Evolutionary conservation across 2,888 invertebrate genomes (phyloP).

Genomic region (Cerastis rubricosa): DNA sequence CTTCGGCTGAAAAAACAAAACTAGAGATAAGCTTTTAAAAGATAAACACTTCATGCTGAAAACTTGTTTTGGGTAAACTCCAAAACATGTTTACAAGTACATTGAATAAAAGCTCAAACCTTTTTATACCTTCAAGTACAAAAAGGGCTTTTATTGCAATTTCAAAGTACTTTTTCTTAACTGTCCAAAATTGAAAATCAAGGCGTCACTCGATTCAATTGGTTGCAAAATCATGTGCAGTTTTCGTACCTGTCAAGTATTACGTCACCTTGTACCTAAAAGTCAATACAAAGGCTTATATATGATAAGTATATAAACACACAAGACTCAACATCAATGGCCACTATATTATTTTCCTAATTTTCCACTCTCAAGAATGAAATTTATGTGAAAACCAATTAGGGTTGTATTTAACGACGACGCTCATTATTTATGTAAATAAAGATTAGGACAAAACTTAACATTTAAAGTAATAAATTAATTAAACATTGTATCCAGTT

Average conservation of each 20-base stretch:
- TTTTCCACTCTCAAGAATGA: background rate
- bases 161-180: background rate
- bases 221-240: constrained; percentile 26
- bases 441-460: constrained; percentile 10
- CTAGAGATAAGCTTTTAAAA: background rate
- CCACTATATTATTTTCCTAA: background rate
- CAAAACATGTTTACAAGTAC: background rate
- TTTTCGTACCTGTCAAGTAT: constrained; percentile 37
- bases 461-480: constrained; percentile 31
- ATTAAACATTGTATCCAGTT: constrained; percentile 38
- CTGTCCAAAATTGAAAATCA: constrained; percentile 1
- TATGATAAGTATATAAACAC: constrained; percentile 15
- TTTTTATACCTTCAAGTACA: background rate
- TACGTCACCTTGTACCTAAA: constrained; percentile 44
- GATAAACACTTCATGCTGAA: constrained; percentile 9
- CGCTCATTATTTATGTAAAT: constrained; percentile 46
- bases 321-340: constrained; percentile 1
- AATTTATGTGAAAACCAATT: constrained; percentile 20
- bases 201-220: constrained; percentile 19
- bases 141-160: background rate
- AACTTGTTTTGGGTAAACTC: background rate
- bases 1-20: background rate
- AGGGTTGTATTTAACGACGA: background rate
- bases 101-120: background rate
- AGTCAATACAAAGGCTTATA: constrained; percentile 23